These are phyloP conservation scores for Aphidoletes aphidimyza DNA, from an alignment of 2,888 invertebrate species.

Conservation along the genomic window DNA sequence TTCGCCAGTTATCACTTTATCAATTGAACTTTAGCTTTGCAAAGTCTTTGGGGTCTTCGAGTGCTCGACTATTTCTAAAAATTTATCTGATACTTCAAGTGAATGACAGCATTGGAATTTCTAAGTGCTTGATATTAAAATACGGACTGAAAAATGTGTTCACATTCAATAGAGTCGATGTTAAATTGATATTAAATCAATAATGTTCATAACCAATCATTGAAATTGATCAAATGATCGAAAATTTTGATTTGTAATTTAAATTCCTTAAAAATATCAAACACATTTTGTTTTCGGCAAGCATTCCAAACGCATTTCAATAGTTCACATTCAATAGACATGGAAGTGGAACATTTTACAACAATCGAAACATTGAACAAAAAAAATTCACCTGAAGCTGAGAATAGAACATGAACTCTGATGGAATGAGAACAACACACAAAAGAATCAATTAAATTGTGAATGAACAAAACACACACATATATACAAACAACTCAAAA, in stretches of 20 bases:
- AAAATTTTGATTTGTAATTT: constrained; percentile 12
- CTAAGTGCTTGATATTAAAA: no score
- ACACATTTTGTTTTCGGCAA: background rate
- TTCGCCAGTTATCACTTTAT: no score
- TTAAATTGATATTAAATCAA: background rate
- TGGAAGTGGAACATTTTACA: background rate
- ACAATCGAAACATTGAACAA: background rate
- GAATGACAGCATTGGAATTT: no score
- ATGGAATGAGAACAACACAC: background rate
- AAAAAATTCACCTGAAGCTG: background rate
- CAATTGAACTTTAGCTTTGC: no score
- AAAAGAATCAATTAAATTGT: constrained; percentile 36
- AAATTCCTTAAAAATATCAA: constrained; percentile 1
- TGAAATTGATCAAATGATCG: background rate
- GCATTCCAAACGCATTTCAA: background rate
- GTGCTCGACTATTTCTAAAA: no score
- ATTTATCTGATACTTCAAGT: no score
- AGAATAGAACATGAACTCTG: background rate
- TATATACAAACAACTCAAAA: background rate
- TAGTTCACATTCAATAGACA: background rate
- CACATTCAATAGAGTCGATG: no score
- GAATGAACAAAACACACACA: background rate
- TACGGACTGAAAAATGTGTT: background rate
- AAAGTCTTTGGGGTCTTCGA: no score
- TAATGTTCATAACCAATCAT: background rate